Evolutionary conservation across 2,888 invertebrate genomes (phyloP).

Genomic region (Coenonympha arcania): DNA sequence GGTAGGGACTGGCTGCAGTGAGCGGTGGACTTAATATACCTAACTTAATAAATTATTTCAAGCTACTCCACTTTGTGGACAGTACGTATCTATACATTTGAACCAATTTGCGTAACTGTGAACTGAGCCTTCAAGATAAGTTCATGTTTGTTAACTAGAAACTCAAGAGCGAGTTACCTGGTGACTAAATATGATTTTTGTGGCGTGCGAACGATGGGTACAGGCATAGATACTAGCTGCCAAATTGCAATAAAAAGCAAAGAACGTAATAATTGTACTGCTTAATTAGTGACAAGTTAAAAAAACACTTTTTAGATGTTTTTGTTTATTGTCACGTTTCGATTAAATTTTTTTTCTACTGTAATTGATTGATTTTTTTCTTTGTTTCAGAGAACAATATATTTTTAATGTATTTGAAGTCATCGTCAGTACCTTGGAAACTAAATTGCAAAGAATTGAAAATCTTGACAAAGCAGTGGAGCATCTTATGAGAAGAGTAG

Average conservation of each 20-base stretch:
- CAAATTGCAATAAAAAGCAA: no score
- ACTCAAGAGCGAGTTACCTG: neutral
- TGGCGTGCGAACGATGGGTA: neutral
- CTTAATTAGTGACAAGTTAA: no score
- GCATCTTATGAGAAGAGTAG: slow-evolving; percentile 88
- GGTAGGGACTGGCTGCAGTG: slow-evolving; percentile 34
- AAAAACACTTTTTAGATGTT: no score
- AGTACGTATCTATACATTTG: slow-evolving; percentile 30
- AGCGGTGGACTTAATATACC: slow-evolving; percentile 37
- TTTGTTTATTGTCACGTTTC: neutral
- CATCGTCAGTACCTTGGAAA: slow-evolving; percentile 89
- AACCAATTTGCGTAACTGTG: slow-evolving; percentile 37
- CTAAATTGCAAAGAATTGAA: slow-evolving; percentile 89
- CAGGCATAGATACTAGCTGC: neutral
- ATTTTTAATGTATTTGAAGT: slow-evolving; percentile 92
- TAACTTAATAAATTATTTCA: slow-evolving; percentile 36
- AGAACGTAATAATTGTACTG: no score
- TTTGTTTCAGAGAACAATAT: slow-evolving; percentile 86
- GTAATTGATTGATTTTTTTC: slow-evolving; percentile 23
- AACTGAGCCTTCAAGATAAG: slow-evolving; percentile 20
- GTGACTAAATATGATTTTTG: neutral
- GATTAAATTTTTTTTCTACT: slow-evolving; percentile 2
- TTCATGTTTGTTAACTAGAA: slow-evolving; percentile 11
- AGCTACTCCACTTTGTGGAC: slow-evolving; percentile 32
- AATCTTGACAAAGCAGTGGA: slow-evolving; percentile 91